Evolutionary conservation across 2,113 vertebrate species (phyloP).

Genomic region (Cyprinodon variegatus): DNA sequence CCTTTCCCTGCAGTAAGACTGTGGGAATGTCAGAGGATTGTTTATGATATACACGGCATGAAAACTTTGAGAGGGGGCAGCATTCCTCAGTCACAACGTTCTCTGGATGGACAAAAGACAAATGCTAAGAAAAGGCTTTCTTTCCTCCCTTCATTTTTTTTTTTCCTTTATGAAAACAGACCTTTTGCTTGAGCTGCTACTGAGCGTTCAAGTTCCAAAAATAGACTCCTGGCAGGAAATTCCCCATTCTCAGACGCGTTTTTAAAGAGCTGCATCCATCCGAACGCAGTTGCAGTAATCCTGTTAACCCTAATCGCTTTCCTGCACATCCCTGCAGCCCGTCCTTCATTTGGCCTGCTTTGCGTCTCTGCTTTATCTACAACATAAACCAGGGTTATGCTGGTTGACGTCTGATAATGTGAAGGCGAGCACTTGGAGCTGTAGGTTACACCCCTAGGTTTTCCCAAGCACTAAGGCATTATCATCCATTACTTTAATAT

Average conservation of each 20-base stretch:
- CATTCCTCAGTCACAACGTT: conserved; percentile 17
- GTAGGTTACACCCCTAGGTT: conserved; percentile 28
- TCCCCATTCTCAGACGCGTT: conserved; percentile 75
- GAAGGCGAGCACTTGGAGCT: conserved; percentile 29
- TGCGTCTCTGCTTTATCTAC: conserved; percentile 52
- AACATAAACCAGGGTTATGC: conserved; percentile 29
- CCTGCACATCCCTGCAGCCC: conserved; percentile 63
- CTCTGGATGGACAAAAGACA: conserved; percentile 25
- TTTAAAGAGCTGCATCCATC: conserved; percentile 70
- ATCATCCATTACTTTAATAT: conserved; percentile 10
- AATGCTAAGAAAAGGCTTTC: conserved; percentile 19
- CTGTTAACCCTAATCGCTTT: conserved; percentile 78
- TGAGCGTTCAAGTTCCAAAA: conserved; percentile 80
- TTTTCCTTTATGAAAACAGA: conserved; percentile 29
- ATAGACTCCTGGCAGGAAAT: conserved; percentile 80
- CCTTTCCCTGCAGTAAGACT: conserved; percentile 40
- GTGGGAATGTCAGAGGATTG: conserved; percentile 74
- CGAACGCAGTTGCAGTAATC: conserved; percentile 75
- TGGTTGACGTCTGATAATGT: conserved; percentile 56
- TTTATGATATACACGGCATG: conserved; percentile 70
- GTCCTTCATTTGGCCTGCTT: conserved; percentile 43
- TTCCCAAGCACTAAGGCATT: conserved; percentile 21
- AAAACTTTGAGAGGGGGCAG: conserved; percentile 45
- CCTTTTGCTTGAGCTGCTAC: conserved; percentile 37
- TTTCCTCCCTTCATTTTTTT: neutral